Percentiles rank a stretch among this genome's conserved stretches.
These are phyloP conservation scores for Centropus unirufus DNA, from an alignment of 2,113 vertebrate genomes.

Conservation along the genomic window DNA sequence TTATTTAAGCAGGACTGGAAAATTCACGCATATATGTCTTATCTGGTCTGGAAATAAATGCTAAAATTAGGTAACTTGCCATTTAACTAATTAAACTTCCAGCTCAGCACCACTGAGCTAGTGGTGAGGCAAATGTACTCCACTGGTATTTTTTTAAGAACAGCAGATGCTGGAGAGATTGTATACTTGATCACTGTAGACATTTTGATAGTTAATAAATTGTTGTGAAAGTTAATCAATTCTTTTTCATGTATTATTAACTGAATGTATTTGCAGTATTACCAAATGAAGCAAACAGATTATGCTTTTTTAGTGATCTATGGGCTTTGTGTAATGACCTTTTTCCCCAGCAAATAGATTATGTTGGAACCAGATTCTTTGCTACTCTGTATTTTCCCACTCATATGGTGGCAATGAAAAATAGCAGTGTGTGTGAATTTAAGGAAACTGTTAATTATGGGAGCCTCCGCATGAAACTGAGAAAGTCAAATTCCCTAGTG, in stretches of 20 bases:
- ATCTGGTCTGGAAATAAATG: background rate
- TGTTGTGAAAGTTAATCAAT: background rate
- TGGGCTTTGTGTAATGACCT: background rate
- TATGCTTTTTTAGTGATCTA: background rate
- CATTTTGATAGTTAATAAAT: slow-evolving; percentile 3
- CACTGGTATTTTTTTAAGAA: background rate
- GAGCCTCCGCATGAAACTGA: background rate
- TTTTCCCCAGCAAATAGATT: background rate
- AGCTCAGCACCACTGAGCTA: background rate
- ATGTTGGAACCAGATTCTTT: background rate
- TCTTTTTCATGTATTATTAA: background rate
- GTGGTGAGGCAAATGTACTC: background rate
- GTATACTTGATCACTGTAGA: background rate
- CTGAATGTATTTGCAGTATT: background rate
- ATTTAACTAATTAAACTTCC: background rate
- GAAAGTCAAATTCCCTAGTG: background rate
- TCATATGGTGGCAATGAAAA: background rate
- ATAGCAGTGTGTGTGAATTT: background rate
- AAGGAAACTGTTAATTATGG: background rate
- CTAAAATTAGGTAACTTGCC: background rate
- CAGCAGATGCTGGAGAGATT: background rate
- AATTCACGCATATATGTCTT: background rate
- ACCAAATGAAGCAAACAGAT: background rate
- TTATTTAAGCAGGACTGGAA: background rate
- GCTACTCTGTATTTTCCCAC: background rate